Conservation (phyloP, 2,797 vertebrate genomes). For the Nannoperca obscura region DNA sequence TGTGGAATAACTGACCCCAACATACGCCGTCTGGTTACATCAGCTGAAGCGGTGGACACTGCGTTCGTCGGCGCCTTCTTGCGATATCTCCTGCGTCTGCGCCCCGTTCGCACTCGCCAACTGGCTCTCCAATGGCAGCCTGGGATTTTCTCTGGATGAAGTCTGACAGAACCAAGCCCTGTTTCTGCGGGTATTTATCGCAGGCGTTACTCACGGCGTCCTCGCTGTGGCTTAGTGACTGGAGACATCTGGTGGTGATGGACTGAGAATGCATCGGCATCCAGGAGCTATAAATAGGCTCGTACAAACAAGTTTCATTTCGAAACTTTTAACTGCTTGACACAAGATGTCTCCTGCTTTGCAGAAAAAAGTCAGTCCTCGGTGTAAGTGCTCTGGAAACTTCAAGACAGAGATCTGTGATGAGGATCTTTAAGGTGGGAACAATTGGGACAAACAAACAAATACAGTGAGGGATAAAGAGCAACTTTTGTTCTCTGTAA, state of each 20-base stretch:
- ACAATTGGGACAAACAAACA: not conserved
- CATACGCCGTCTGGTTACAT: conserved; percentile 68
- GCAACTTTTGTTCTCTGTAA: not conserved
- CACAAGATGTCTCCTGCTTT: not conserved
- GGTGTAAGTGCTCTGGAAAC: not conserved
- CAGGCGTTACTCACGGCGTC: conserved; percentile 14
- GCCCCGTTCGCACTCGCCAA: conserved; percentile 63
- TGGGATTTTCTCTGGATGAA: conserved; percentile 71
- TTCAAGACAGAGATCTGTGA: not conserved
- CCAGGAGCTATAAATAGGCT: too few relatives aligned
- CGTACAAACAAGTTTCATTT: not conserved
- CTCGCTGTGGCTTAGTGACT: conserved; percentile 41
- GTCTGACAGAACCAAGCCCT: conserved; percentile 83
- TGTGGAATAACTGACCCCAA: conserved; percentile 62
- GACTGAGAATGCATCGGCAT: not conserved
- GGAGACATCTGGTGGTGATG: conserved; percentile 74
- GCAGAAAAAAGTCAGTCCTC: not conserved
- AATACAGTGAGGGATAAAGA: not conserved
- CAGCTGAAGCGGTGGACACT: conserved; percentile 69
- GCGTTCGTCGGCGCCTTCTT: conserved; percentile 63
- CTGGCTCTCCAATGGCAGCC: conserved; percentile 74
- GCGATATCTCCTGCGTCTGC: conserved; percentile 79
- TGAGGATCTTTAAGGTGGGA: not conserved
- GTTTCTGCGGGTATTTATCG: conserved; percentile 81
- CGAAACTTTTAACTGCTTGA: not conserved